Percentiles rank a stretch among this genome's conserved stretches.
Conservation (phyloP, 2,113 vertebrate genomes). For the Mustela nigripes region DNA sequence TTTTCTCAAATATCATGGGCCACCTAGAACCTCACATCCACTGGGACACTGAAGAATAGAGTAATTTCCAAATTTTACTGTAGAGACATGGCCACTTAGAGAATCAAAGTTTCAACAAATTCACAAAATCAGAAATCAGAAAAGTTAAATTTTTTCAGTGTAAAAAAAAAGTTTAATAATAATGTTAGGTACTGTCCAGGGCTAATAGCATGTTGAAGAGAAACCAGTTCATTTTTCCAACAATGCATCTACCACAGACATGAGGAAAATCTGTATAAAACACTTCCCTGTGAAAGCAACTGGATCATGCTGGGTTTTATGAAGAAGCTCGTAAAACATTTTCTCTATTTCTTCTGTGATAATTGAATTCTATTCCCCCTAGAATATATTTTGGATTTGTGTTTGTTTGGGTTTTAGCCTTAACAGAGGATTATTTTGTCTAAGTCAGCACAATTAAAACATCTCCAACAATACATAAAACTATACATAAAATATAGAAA, state of each 20-base stretch:
- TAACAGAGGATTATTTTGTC: slow-evolving; percentile 86
- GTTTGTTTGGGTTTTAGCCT: slow-evolving; percentile 69
- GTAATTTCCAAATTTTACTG: not conserved
- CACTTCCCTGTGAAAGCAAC: not conserved
- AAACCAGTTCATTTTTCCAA: not conserved
- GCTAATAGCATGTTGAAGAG: not conserved
- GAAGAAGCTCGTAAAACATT: not conserved
- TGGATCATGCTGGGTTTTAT: not conserved
- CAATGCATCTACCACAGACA: not conserved
- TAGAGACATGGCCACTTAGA: not conserved
- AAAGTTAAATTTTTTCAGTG: not conserved
- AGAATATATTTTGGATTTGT: not conserved
- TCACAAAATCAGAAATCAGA: not conserved
- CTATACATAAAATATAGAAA: slow-evolving; percentile 83
- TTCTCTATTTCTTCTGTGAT: not conserved
- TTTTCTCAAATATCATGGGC: not conserved
- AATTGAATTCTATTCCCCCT: not conserved
- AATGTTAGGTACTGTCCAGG: not conserved
- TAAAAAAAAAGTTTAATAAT: not conserved
- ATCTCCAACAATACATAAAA: slow-evolving; percentile 79
- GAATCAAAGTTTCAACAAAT: not conserved
- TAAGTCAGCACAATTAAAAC: slow-evolving; percentile 85
- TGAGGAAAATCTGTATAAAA: not conserved
- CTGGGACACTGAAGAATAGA: not conserved
- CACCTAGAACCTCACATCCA: too few relatives aligned